Evolutionary conservation across 2,797 vertebrate genomes (phyloP).

Genomic region (Artibeus jamaicensis): DNA sequence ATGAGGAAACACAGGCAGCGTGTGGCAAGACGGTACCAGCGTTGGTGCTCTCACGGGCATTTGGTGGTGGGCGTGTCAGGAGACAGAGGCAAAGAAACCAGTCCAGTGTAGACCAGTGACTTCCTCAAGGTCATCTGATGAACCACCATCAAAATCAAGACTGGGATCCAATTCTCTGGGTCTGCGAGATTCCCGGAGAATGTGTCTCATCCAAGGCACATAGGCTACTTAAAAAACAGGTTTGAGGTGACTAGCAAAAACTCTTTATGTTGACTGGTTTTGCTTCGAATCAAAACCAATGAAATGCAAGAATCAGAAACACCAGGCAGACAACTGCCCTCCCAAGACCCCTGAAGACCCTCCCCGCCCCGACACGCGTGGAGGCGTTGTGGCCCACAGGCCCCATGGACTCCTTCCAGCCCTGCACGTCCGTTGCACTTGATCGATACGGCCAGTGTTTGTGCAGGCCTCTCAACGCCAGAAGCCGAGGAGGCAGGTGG

Average conservation of each 20-base stretch:
- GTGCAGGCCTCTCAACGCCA: constrained; percentile 14
- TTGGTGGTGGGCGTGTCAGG: neutral
- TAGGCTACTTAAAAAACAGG: neutral
- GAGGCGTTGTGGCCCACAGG: neutral
- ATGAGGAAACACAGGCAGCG: neutral
- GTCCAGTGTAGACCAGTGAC: neutral
- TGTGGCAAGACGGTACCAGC: neutral
- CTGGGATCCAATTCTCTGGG: neutral
- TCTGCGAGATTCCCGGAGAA: neutral
- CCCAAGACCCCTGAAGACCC: neutral
- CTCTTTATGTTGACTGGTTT: constrained; percentile 11
- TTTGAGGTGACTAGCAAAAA: neutral
- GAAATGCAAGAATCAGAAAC: constrained; percentile 24
- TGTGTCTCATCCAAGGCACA: neutral
- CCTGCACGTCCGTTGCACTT: constrained; percentile 67
- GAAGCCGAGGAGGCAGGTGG: constrained; percentile 57
- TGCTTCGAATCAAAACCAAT: constrained; percentile 31
- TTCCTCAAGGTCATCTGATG: neutral
- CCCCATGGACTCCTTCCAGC: neutral
- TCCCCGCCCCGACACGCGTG: neutral
- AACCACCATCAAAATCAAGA: neutral
- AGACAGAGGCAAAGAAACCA: neutral
- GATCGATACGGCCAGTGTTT: constrained; percentile 82
- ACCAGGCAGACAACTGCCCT: neutral
- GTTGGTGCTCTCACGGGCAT: neutral